phyloP scores from a whole-genome alignment of 2,113 vertebrate genomes.

The Epinephelus moara region DNA sequence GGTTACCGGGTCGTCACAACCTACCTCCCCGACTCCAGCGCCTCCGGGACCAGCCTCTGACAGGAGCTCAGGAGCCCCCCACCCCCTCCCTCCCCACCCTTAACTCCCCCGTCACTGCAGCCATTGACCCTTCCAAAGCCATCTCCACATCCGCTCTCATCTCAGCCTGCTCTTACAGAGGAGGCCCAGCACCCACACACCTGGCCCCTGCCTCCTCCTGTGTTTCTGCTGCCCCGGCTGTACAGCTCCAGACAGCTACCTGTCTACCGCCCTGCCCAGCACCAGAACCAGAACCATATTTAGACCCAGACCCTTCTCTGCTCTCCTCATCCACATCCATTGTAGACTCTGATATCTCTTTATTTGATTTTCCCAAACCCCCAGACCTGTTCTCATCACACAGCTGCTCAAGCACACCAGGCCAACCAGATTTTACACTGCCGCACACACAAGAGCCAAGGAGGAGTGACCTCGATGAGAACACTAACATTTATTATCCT shows the following conservation, averaged over 20 bases:
- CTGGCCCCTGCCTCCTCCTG: slow-evolving; percentile 69
- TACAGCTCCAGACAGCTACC: slow-evolving; percentile 52
- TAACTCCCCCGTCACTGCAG: slow-evolving; percentile 48
- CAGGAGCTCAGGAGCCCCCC: slow-evolving; percentile 86
- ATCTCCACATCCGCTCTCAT: slow-evolving; percentile 22
- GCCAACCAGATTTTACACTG: slow-evolving; percentile 27
- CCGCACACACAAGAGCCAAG: slow-evolving; percentile 41
- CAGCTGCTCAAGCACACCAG: slow-evolving; percentile 1
- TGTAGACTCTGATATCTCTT: slow-evolving; percentile 13
- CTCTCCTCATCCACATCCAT: slow-evolving; percentile 43
- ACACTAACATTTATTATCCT: slow-evolving; percentile 30
- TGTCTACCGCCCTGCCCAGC: slow-evolving; percentile 2
- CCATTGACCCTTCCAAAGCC: slow-evolving; percentile 51
- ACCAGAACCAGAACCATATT: slow-evolving; percentile 1
- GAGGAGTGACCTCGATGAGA: slow-evolving; percentile 26
- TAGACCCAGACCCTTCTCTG: slow-evolving; percentile 12
- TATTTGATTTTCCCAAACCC: slow-evolving; percentile 53
- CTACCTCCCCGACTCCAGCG: slow-evolving; percentile 95
- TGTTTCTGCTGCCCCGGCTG: slow-evolving; percentile 60
- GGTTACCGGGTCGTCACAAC: slow-evolving; percentile 94
- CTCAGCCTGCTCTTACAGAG: slow-evolving; percentile 38
- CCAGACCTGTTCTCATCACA: slow-evolving; percentile 50
- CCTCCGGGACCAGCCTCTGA: slow-evolving; percentile 97
- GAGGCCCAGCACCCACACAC: slow-evolving; percentile 63
- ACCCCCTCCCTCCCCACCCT: slow-evolving; percentile 70